Base-by-base conservation (phyloP, 2,113 vertebrate genomes). In the Oryzias celebensis region DNA sequence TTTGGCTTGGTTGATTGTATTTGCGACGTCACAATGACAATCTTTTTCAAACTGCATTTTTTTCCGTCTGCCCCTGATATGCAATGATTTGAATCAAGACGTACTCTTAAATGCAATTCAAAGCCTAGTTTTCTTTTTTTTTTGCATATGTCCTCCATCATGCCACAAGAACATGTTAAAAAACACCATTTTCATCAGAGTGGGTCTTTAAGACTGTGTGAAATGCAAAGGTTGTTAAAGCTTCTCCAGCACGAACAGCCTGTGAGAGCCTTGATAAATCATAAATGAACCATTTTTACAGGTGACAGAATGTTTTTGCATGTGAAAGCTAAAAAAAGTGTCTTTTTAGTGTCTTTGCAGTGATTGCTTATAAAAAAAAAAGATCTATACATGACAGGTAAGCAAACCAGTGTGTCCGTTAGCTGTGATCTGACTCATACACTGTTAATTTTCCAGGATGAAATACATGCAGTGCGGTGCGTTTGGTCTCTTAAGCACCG, bases 401-500 rank as follows among this genome's bases (percentile, higher is more conserved):
- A 36, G 36, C 36, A 36, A 36, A 28, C 65, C 14, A 52, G 53
- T 62, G 26, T 72, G 55, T 67, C 43, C 20, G 53, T 57, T 52
- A 49, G 49, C 68, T 50, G 22, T 59, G 50, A 56, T 66, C 10
- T 47, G 36, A 26, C 42, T 46, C 43, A 66, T 12, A 46, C 48
- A 56, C 42, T 72, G 68, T 82, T 86, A 78, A 80, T 80, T 82
- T 84, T 48, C 60, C 65, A 83, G 85, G 87, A 90, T 88, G 76
- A 86, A 88, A 81, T 81, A 84, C 79, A 79, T 86, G 85, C 70
- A 79, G 71, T 81, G 80, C 84, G 73, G 60, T 86, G 77, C 89
- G 84, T 90, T 90, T 88, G 85, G 88, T 87, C 88, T 82, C 87
- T 85, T 87, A 82, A 89, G 75, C 80, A 89, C 85, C 85, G 85